phyloP scores from a whole-genome alignment of 2,888 invertebrate species.

The Erebia epiphron region DNA sequence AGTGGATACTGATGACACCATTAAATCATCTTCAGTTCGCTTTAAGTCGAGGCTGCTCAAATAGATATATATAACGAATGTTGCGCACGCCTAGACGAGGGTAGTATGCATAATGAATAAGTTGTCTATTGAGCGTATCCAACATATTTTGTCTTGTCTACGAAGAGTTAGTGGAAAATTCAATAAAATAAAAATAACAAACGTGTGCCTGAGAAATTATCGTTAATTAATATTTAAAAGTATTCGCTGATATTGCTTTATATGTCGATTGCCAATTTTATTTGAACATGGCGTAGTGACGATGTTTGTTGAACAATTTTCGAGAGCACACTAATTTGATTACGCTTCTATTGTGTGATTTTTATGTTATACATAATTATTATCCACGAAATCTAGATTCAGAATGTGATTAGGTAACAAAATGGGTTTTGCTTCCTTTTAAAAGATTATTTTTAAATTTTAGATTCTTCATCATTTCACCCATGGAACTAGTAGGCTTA shows the following conservation, averaged over 20 bases:
- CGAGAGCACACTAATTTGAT: constrained; percentile 24
- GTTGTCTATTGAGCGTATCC: background rate
- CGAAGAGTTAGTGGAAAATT: constrained; percentile 19
- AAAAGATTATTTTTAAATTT: background rate
- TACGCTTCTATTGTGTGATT: constrained; percentile 20
- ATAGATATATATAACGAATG: no score
- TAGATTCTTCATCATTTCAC: background rate
- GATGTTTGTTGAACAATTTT: constrained; percentile 33
- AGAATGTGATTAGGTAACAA: background rate
- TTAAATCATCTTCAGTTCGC: no score
- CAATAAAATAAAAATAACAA: background rate
- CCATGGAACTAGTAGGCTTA: no score
- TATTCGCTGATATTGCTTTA: constrained; percentile 25
- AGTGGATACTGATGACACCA: no score
- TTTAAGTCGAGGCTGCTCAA: no score
- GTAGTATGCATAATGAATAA: no score
- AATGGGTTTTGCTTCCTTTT: background rate
- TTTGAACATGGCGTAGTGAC: constrained; percentile 9
- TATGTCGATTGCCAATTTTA: constrained; percentile 12
- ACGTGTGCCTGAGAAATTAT: constrained; percentile 30
- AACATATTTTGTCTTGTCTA: background rate
- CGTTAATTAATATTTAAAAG: constrained; percentile 24
- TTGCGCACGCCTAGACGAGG: no score
- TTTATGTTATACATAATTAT: background rate
- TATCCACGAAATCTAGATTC: constrained; percentile 12